These are phyloP conservation scores for Chrysomela aeneicollis DNA, from an alignment of 2,888 invertebrate species.

Conservation along the genomic window DNA sequence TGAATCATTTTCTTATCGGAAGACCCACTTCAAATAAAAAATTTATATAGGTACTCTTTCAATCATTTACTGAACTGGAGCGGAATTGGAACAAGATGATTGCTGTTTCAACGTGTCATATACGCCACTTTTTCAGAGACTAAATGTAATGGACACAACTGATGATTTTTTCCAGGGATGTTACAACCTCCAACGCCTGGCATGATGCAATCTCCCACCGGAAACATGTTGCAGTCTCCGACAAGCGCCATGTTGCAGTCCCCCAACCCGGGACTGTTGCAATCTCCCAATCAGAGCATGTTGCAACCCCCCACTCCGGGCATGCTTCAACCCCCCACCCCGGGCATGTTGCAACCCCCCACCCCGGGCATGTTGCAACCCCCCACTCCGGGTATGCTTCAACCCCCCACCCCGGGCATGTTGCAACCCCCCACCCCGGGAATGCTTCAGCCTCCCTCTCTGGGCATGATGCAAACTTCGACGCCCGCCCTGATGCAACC, in stretches of 20 bases:
- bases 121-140: too few species aligned
- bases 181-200: conserved; percentile 21
- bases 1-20: too few species aligned
- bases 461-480: background rate
- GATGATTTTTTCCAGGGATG: too few species aligned
- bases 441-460: background rate
- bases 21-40: too few species aligned
- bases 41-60: too few species aligned
- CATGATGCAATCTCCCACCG: conserved; percentile 61
- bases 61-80: too few species aligned
- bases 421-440: background rate
- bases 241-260: background rate
- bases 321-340: conserved; percentile 5
- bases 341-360: background rate
- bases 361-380: background rate
- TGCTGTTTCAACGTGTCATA: too few species aligned
- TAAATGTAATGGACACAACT: too few species aligned
- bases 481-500: conserved; percentile 9
- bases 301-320: too few species aligned
- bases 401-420: too few species aligned
- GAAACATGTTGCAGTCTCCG: background rate
- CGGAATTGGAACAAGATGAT: too few species aligned
- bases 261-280: conserved; percentile 23
- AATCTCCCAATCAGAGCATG: background rate
- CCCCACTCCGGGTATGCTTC: too few species aligned